Evolutionary conservation across 2,113 vertebrate genomes (phyloP), one percentile per base, ranked within the genome.

Genomic region (Hirundichthys speculiger): DNA sequence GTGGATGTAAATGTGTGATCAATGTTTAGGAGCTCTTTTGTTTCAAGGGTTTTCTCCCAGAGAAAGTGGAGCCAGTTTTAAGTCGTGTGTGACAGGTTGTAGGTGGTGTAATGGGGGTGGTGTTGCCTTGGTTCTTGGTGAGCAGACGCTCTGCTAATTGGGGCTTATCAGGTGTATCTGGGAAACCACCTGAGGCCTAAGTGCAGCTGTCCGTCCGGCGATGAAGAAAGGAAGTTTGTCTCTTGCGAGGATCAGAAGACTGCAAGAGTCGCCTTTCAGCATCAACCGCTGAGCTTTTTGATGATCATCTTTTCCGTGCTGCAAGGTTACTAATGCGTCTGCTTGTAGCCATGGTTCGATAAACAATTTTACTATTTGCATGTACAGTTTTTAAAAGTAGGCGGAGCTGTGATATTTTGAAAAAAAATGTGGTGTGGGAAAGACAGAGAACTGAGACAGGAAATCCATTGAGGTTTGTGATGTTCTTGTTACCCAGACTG

Each of bases 101-200:
- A 84, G 75, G 73, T 81, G 71, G 54, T 50, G 60, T 65, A 63
- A 65, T 66, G n/a, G 54, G 65, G 60, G 25, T 4, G 13, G 40
- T 8, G 48, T 68, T 50, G 41, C 64, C 42, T 42, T 50, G 72
- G 50, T 63, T 79, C 60, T 64, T 75, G 30, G 53, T 68, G 47
- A 74, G 72, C 71, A 67, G 72, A 60, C 52, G 19, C 38, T 55
- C 60, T 48, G 50, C 83, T 92, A 93, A 93, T 91, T 92, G 83
- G 79, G 74, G 77, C 89, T 89, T 93, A 88, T 93, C 88, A 85
- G 89, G 89, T 92, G 86, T 91, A 88, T 82, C 72, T 76, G 71
- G 65, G 59, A 82, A 77, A 86, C 46, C 83, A 88, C 86, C 84
- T 80, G 73, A 80, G 74, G 85, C 86, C 47, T 89, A 89, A 90